Evolutionary conservation across 2,797 vertebrate genomes (phyloP), one percentile per base, ranked within the genome.

Genomic region (Babyrousa celebensis): DNA sequence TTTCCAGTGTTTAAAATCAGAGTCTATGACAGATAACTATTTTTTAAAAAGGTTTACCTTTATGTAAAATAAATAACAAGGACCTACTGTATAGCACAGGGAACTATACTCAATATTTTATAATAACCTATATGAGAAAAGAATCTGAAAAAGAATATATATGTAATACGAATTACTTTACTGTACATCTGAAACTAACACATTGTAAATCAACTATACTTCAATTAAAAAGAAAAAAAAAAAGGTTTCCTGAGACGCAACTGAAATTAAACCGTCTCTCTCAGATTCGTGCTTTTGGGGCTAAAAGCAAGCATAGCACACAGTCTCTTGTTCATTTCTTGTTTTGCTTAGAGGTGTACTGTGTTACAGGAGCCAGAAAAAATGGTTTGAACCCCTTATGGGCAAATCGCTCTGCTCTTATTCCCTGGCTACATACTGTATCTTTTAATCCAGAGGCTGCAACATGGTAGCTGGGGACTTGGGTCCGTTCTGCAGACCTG

Each of bases 1-100:
- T 94, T 92, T 68, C 56, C 27, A 85, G 9, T 40, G n/a, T 95
- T 83, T 78, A 58, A 94, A 91, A 80, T 68, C 72, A 48, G 43
- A 48, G 43, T 48, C 43, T 48, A 48, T 48, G 43, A 48, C 43
- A 48, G 43, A 48, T 48, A 48, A 48, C 43, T 48, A 48, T 48
- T 48, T 48, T 48, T 36, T 36, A 3, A 36, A 48, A 48, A 48
- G 9, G 43, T 48, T 10, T 48, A 48, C 43, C 43, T 48, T 7
- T 48, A 48, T 48, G 9, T 48, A 48, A 48, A 48, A 48, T 48
- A 48, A 48, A 48, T 10, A 48, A 48, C 43, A 48, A 48, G 43
- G 43, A 48, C 43, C 43, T 7, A 48, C 43, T 48, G 43, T 48
- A 48, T 48, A 48, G 43, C 43, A 48, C 43, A 48, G 43, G 43